A percentile compares a stretch with the other conserved stretches of the same genome.
These are phyloP conservation scores for Scartelaos histophorus DNA, from an alignment of 2,113 vertebrate species.

Conservation along the genomic window DNA sequence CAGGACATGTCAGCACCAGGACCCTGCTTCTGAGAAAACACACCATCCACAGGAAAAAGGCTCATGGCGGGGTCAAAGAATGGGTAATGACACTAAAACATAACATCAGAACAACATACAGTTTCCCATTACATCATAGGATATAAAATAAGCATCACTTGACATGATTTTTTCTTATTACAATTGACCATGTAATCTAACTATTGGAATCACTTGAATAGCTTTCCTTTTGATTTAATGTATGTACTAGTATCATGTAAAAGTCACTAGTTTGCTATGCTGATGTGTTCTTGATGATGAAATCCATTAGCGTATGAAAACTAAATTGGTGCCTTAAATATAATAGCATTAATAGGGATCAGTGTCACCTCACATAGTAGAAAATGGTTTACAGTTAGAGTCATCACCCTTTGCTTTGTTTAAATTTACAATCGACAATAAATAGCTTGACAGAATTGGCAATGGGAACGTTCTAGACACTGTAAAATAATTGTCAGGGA, in stretches of 20 bases:
- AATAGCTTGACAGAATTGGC: background rate
- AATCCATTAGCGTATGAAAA: background rate
- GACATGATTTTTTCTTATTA: no score
- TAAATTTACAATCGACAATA: background rate
- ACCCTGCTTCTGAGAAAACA: constrained; percentile 25
- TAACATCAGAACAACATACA: background rate
- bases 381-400: background rate
- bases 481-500: background rate
- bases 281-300: no score
- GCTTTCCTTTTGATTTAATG: no score
- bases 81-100: background rate
- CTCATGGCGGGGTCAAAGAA: background rate
- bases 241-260: no score
- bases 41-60: background rate
- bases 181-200: no score
- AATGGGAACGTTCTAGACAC: background rate
- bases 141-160: background rate
- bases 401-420: background rate
- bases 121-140: constrained; percentile 1
- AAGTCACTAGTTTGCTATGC: background rate
- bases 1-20: constrained; percentile 38
- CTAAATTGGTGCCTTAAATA: background rate
- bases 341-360: background rate
- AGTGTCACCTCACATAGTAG: background rate
- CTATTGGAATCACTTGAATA: background rate